Conservation (phyloP, 2,888 invertebrate genomes). For the Lissocephala sabroskyi region DNA sequence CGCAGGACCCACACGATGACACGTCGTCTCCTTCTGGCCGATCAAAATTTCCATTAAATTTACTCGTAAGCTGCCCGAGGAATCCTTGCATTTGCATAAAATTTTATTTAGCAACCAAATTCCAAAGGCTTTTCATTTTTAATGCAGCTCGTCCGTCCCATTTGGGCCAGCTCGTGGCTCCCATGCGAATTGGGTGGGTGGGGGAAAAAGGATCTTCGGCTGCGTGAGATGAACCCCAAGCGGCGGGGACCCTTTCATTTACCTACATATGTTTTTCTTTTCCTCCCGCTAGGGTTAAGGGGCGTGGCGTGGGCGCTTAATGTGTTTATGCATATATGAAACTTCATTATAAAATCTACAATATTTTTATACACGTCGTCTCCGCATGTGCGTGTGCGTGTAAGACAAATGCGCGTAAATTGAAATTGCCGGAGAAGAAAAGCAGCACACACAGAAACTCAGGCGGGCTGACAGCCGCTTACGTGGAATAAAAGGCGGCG, state of each 20-base stretch:
- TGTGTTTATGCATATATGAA: constrained; percentile 37
- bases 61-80: too few species aligned
- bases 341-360: constrained; percentile 43
- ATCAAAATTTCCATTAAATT: too few species aligned
- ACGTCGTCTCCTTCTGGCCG: too few species aligned
- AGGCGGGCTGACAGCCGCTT: not conserved
- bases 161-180: not conserved
- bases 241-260: too few species aligned
- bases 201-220: constrained; percentile 1
- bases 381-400: not conserved
- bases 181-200: not conserved
- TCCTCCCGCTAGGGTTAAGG: too few species aligned
- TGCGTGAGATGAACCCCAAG: constrained; percentile 14
- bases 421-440: constrained; percentile 22
- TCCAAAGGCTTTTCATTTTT: constrained; percentile 30
- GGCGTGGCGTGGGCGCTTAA: constrained; percentile 25
- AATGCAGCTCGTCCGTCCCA: constrained; percentile 17
- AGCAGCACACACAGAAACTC: not conserved
- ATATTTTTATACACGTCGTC: constrained; percentile 34
- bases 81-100: constrained; percentile 35
- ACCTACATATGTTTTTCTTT: too few species aligned
- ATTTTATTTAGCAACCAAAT: constrained; percentile 29
- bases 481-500: not conserved
- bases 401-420: constrained; percentile 9
- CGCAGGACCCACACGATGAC: too few species aligned